Conservation (phyloP, 2,888 invertebrate species). For the Tridacna gigas region DNA sequence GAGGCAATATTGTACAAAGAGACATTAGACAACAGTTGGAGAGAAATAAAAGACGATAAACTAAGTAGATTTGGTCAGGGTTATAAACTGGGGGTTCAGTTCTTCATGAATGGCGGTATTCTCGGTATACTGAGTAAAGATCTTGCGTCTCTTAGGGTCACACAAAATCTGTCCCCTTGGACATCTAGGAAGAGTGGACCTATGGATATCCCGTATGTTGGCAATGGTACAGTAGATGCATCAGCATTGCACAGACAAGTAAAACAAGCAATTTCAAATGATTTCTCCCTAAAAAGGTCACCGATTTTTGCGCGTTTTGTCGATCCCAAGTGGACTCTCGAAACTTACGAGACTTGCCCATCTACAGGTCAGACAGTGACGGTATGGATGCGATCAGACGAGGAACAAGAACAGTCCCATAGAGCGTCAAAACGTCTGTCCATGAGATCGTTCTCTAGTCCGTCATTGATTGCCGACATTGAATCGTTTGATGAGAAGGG, state of each 20-base stretch:
- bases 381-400: constrained; percentile 56
- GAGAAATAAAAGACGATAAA: constrained; percentile 57
- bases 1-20: constrained; percentile 49
- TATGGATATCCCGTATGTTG: constrained; percentile 28
- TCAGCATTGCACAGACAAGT: constrained; percentile 49
- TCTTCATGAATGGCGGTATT: constrained; percentile 56
- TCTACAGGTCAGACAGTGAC: constrained; percentile 59
- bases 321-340: constrained; percentile 64
- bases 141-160: constrained; percentile 45
- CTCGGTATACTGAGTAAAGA: constrained; percentile 48
- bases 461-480: constrained; percentile 51
- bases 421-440: constrained; percentile 61
- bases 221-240: constrained; percentile 39
- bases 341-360: constrained; percentile 58
- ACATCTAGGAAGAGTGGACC: constrained; percentile 56
- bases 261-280: constrained; percentile 55
- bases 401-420: constrained; percentile 51
- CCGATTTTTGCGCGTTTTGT: constrained; percentile 60
- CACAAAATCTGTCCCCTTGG: constrained; percentile 63
- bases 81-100: constrained; percentile 52
- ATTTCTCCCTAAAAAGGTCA: constrained; percentile 59
- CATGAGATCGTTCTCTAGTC: constrained; percentile 51
- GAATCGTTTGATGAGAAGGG: constrained; percentile 60
- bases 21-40: constrained; percentile 46
- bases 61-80: constrained; percentile 61